Base-by-base conservation (phyloP, 2,113 vertebrate species). In the Nesospiza acunhae region DNA sequence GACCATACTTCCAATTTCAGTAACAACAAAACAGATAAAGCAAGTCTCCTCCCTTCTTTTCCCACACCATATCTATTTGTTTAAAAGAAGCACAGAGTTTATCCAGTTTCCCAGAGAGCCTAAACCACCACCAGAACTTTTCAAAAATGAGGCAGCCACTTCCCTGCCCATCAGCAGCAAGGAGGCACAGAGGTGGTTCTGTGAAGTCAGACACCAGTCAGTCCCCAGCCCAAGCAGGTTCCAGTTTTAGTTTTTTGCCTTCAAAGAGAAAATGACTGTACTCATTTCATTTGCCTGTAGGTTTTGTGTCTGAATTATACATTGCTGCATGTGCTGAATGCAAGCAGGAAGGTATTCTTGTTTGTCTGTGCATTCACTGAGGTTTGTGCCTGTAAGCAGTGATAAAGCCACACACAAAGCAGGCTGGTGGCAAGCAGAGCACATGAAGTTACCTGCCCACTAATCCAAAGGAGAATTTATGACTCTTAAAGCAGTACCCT, bases 371-470 rank as follows among this genome's bases (percentile, higher is more conserved):
- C 30, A 15, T 7, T 77, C 0, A 0, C 42, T 42, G 59, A 76
- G 50, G 22, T 46, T 68, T 82, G 39, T 28, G 52, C 5, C 1
- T 11, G 7, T 27, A 42, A 72, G 33, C 62, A 9, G 2, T 1
- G 0, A 21, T 49, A 70, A 93, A 94, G 42, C 16, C 50, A 33
- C 27, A 7, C 26, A 0, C n/a, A n/a, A n/a, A n/a, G 0, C 31
- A 60, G 70, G 33, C 44, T 4, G 1, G 44, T 15, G 52, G 46
- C 28, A 64, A 60, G 59, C 41, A 69, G 15, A 2, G 44, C 42
- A n/a, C 0, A 0, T 50, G 49, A 24, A 64, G 30, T 41, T 49
- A 56, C 6, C 55, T 80, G 39, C 55, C n/a, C 15, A 3, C 24
- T 46, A 64, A 66, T 39, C 26, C 42, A 26, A 63, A 58, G 28